Conservation (phyloP, 2,888 invertebrate genomes). For the Limnephilus lunatus region DNA sequence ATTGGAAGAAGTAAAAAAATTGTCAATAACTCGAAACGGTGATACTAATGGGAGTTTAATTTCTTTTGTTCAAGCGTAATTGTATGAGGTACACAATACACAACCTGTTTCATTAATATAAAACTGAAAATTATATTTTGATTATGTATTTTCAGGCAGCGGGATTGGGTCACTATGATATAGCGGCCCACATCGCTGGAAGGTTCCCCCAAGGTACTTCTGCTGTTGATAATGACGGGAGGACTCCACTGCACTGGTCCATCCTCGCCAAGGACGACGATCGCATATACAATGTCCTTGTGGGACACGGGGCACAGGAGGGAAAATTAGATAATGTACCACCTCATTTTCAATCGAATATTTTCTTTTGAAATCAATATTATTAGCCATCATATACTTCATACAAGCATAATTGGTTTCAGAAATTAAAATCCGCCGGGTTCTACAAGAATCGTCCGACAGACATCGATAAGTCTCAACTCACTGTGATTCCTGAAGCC, state of each 20-base stretch:
- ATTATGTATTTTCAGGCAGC: constrained; percentile 80
- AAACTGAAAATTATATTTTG: not conserved
- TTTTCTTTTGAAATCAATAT: not conserved
- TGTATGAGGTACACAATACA: no score
- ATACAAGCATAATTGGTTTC: constrained; percentile 63
- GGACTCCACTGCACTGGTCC: constrained; percentile 93
- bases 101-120: no score
- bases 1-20: not conserved
- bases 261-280: constrained; percentile 88
- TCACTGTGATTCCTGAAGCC: constrained; percentile 87
- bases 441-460: constrained; percentile 86
- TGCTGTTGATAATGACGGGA: constrained; percentile 87
- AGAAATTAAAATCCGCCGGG: constrained; percentile 90
- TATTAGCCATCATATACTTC: constrained; percentile 67
- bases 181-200: constrained; percentile 85
- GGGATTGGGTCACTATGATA: constrained; percentile 86
- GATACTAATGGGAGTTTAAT: not conserved
- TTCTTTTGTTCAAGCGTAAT: no score
- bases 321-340: constrained; percentile 88
- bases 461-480: constrained; percentile 85
- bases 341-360: not conserved
- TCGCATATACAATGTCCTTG: constrained; percentile 86
- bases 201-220: constrained; percentile 83
- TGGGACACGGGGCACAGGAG: constrained; percentile 90
- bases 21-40: not conserved